phyloP scores from a whole-genome alignment of 2,797 vertebrate genomes.

The Harpagifer antarcticus region DNA sequence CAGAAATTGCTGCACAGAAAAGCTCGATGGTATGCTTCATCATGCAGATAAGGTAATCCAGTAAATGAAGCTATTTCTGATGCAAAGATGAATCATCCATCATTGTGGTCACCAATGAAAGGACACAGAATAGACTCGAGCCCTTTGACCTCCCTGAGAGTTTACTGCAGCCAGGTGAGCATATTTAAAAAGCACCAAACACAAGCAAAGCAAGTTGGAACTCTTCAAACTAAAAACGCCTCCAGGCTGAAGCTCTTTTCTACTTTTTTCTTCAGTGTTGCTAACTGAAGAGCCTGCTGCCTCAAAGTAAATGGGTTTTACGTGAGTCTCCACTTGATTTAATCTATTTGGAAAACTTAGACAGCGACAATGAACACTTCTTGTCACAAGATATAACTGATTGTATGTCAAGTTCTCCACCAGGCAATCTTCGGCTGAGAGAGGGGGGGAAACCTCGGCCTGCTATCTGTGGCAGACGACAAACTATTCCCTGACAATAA shows the following conservation, averaged over 20 bases:
- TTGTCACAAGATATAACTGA: slow-evolving; percentile 62
- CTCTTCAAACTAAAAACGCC: slow-evolving; percentile 27
- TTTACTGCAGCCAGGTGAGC: slow-evolving; percentile 46
- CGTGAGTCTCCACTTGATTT: slow-evolving; percentile 31
- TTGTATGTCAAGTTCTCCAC: slow-evolving; percentile 53
- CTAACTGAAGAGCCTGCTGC: slow-evolving; percentile 10
- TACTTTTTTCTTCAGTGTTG: background rate
- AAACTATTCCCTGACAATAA: slow-evolving; percentile 81
- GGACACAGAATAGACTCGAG: slow-evolving; percentile 10
- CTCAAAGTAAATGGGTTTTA: slow-evolving; percentile 40
- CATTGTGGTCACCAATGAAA: slow-evolving; percentile 31
- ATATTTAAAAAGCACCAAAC: slow-evolving; percentile 7
- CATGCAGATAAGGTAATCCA: slow-evolving; percentile 33
- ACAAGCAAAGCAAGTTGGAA: slow-evolving; percentile 38
- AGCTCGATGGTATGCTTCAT: slow-evolving; percentile 19
- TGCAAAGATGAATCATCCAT: slow-evolving; percentile 43
- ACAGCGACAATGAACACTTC: slow-evolving; percentile 35
- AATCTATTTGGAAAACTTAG: slow-evolving; percentile 53
- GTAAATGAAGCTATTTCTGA: slow-evolving; percentile 48
- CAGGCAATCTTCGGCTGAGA: slow-evolving; percentile 43
- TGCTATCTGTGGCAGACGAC: slow-evolving; percentile 76
- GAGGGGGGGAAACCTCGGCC: slow-evolving; percentile 67
- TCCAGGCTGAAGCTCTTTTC: slow-evolving; percentile 23
- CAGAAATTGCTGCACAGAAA: slow-evolving; percentile 15
- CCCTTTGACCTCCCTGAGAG: slow-evolving; percentile 48